phyloP scores from a whole-genome alignment of 2,113 vertebrate genomes.

The Pedionomus torquatus region DNA sequence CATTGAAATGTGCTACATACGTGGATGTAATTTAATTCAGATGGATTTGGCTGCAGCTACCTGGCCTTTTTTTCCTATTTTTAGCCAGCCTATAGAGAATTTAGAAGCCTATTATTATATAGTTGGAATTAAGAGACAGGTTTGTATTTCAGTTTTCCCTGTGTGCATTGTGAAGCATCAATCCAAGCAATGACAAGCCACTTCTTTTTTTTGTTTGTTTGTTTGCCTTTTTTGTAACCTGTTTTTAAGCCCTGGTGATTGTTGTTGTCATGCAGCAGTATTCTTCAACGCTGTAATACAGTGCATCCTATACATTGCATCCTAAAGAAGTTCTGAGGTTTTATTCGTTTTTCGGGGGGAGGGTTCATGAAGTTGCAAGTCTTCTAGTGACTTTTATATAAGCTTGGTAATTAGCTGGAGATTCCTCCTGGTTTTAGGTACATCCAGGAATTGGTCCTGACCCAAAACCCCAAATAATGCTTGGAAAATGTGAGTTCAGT shows the following conservation, averaged over 20 bases:
- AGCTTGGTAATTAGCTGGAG: background rate
- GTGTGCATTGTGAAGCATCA: background rate
- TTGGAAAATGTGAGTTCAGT: background rate
- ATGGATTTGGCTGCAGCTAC: background rate
- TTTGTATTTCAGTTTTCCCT: background rate
- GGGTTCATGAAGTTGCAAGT: background rate
- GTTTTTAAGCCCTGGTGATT: background rate
- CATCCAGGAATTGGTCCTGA: background rate
- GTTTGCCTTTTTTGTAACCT: background rate
- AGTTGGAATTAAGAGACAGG: background rate
- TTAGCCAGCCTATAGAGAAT: background rate
- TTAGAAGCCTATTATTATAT: background rate
- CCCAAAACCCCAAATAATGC: background rate
- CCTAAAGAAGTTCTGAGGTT: background rate
- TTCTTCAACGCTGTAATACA: background rate
- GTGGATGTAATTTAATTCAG: background rate
- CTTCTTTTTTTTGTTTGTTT: fast-evolving
- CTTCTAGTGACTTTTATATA: background rate
- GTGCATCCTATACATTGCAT: background rate
- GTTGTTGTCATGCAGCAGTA: background rate
- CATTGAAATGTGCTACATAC: background rate
- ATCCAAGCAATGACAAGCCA: background rate
- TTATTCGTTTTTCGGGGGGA: background rate
- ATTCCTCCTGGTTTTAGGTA: background rate
- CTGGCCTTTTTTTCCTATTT: background rate